Percentiles rank a stretch among this genome's conserved stretches.
Conservation (phyloP, 2,113 vertebrate species). For the Myxocyprinus asiaticus region DNA sequence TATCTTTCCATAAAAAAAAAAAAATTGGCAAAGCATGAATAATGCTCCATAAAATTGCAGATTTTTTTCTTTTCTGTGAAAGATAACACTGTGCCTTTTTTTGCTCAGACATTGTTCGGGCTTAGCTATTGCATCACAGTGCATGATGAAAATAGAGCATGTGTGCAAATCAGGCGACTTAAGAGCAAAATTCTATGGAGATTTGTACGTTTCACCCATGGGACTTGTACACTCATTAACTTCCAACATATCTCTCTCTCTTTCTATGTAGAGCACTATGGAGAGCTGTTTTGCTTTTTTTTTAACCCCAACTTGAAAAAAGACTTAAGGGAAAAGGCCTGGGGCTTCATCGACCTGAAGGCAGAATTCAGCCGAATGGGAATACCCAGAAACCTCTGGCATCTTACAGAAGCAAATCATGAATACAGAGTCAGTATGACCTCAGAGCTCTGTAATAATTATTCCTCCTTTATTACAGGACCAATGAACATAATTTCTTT, state of each 20-base stretch:
- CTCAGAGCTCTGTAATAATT: not conserved
- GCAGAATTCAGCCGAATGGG: constrained; percentile 92
- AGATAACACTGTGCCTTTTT: not conserved
- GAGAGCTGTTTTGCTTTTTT: constrained; percentile 93
- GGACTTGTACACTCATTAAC: not conserved
- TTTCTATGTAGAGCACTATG: constrained; percentile 82
- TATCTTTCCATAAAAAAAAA: too few species aligned
- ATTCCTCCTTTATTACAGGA: not conserved
- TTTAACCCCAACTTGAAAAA: constrained; percentile 92
- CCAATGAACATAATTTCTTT: too few species aligned
- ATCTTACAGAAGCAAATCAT: constrained; percentile 85
- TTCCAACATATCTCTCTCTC: not conserved
- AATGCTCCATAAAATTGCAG: constrained; percentile 8
- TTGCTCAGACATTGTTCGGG: too few species aligned
- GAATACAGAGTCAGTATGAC: constrained; percentile 86
- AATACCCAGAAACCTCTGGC: constrained; percentile 87
- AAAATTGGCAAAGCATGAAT: not conserved
- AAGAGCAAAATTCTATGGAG: not conserved
- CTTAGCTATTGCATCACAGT: too few species aligned
- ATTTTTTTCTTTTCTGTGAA: not conserved
- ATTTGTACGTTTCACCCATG: not conserved
- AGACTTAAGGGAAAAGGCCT: constrained; percentile 87
- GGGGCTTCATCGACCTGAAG: constrained; percentile 82
- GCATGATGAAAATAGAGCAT: too few species aligned
- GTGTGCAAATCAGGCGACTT: too few species aligned